phyloP scores from a whole-genome alignment of 2,113 vertebrate species.

The Microcebus jonahi region DNA sequence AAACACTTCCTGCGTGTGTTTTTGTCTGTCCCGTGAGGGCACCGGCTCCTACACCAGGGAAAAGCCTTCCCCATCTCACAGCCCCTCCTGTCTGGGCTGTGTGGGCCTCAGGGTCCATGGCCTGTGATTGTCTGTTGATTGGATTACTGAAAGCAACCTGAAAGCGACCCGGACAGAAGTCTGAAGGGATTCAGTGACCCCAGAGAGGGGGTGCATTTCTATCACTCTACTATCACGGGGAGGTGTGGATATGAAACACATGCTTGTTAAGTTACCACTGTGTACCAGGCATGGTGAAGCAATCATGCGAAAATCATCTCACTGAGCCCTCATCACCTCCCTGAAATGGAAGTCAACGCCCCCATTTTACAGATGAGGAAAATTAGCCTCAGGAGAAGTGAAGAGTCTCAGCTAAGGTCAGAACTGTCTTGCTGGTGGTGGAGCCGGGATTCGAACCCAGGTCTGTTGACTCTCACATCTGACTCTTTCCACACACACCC shows the following conservation, averaged over 20 bases:
- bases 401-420: neutral
- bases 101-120: no score
- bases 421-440: neutral
- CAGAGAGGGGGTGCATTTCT: neutral
- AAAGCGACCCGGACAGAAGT: neutral
- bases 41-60: neutral
- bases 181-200: neutral
- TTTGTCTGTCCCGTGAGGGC: neutral
- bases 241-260: neutral
- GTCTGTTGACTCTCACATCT: conserved; percentile 38
- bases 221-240: neutral
- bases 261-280: neutral
- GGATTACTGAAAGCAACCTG: neutral
- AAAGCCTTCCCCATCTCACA: neutral
- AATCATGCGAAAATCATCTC: neutral
- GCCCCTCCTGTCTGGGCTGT: neutral
- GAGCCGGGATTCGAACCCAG: conserved; percentile 59
- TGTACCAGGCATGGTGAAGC: neutral
- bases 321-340: neutral
- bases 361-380: neutral
- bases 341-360: neutral
- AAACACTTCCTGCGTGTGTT: neutral
- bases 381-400: neutral
- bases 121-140: neutral
- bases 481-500: conserved; percentile 54